Conservation (phyloP, 2,888 invertebrate genomes). For the Zaprionus obscuricornis region DNA sequence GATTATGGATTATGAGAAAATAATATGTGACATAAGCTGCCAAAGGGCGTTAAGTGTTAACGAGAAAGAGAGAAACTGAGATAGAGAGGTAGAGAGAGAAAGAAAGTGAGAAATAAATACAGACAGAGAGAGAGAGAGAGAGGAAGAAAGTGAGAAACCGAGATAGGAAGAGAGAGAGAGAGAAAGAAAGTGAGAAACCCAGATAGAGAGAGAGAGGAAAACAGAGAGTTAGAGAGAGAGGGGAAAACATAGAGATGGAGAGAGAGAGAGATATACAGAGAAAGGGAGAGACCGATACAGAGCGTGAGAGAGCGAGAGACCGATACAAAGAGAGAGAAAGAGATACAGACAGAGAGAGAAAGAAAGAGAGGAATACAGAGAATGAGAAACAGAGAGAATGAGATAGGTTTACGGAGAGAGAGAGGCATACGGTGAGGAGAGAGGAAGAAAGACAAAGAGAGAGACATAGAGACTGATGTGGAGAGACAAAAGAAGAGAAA, state of each 20-base stretch:
- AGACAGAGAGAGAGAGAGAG: not conserved
- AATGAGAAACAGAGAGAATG: conserved; percentile 20
- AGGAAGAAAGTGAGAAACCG: not conserved
- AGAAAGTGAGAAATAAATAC: not conserved
- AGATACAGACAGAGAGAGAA: no score
- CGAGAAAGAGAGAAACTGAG: not conserved
- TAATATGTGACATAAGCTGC: no score
- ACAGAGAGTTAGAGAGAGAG: not conserved
- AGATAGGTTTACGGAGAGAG: no score
- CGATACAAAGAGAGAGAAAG: no score
- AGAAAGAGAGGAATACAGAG: conserved; percentile 11
- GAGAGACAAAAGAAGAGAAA: no score
- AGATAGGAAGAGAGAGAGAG: no score
- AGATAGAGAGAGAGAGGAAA: not conserved
- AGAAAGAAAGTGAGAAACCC: no score
- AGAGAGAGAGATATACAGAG: no score
- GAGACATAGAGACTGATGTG: not conserved
- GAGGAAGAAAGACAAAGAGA: conserved; percentile 31
- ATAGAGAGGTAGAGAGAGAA: not conserved
- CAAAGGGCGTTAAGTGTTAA: no score
- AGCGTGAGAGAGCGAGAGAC: no score
- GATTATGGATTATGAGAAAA: not conserved
- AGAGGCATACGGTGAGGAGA: no score
- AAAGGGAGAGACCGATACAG: no score
- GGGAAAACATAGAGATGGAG: not conserved